phyloP scores from a whole-genome alignment of 2,797 vertebrate species.

The Mormyrus hasselquistii region DNA sequence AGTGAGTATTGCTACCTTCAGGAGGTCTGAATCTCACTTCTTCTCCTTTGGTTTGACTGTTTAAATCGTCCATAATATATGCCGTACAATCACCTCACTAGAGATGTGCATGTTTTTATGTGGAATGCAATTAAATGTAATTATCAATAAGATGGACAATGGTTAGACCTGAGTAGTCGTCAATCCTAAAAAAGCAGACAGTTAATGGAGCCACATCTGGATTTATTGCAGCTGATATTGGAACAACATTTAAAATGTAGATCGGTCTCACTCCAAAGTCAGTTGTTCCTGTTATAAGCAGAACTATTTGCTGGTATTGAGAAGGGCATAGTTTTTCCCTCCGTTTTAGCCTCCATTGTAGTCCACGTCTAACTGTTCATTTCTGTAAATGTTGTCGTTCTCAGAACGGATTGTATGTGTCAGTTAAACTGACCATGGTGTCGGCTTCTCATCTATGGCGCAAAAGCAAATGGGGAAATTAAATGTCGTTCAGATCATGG shows the following conservation, averaged over 20 bases:
- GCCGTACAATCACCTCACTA: background rate
- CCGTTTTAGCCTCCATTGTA: background rate
- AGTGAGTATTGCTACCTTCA: background rate
- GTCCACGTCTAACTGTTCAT: background rate
- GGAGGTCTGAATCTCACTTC: background rate
- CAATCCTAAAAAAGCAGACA: background rate
- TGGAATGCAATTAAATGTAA: background rate
- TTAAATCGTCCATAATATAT: background rate
- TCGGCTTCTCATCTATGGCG: background rate
- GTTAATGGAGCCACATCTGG: background rate
- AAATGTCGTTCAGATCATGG: background rate
- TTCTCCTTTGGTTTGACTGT: background rate
- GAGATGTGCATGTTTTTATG: background rate
- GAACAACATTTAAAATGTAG: background rate
- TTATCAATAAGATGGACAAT: background rate
- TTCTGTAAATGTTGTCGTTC: background rate
- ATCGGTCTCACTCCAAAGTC: background rate
- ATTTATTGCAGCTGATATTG: background rate
- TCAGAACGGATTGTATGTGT: background rate
- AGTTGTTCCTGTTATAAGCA: background rate
- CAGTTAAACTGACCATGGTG: background rate
- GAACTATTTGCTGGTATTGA: background rate
- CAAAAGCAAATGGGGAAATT: background rate
- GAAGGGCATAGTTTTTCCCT: conserved; percentile 6
- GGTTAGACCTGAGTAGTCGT: background rate